These are phyloP conservation scores for Paragorgia papillata DNA, from an alignment of 92 coral and sea anemone genomes.

Conservation along the genomic window DNA sequence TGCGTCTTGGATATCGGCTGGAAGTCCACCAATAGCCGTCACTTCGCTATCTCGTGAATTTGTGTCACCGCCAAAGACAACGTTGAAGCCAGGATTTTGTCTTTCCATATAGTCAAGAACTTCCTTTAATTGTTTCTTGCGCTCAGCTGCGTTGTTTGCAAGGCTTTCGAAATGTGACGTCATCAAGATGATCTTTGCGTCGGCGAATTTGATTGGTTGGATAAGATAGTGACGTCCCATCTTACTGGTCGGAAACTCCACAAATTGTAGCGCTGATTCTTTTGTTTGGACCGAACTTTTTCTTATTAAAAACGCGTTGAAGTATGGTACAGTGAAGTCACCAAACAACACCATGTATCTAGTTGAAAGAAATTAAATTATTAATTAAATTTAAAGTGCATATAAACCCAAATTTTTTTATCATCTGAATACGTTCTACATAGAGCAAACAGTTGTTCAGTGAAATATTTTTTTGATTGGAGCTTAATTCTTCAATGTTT, in stretches of 20 bases:
- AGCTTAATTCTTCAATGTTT: no score
- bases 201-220: slow-evolving; percentile 67
- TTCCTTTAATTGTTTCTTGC: slow-evolving; percentile 70
- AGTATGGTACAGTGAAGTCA: slow-evolving; percentile 56
- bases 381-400: no score
- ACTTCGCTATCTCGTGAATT: slow-evolving; percentile 85
- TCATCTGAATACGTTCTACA: no score
- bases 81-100: slow-evolving; percentile 57
- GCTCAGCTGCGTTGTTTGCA: slow-evolving; percentile 51
- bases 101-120: slow-evolving; percentile 53
- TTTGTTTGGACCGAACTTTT: slow-evolving; percentile 61
- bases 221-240: slow-evolving; percentile 91
- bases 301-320: slow-evolving; percentile 70
- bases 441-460: no score
- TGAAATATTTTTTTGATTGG: no score
- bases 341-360: slow-evolving; percentile 49
- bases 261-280: slow-evolving; percentile 42
- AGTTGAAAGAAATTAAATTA: no score
- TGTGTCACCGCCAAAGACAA: slow-evolving; percentile 90
- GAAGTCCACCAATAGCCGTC: slow-evolving; percentile 70
- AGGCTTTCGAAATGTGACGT: slow-evolving; percentile 97
- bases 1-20: slow-evolving; percentile 66
- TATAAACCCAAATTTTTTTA: no score
- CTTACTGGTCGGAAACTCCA: slow-evolving; percentile 51
- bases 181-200: slow-evolving; percentile 66